Evolutionary conservation across 2,888 invertebrate species (phyloP).

Genomic region (Pseudoips prasinana): DNA sequence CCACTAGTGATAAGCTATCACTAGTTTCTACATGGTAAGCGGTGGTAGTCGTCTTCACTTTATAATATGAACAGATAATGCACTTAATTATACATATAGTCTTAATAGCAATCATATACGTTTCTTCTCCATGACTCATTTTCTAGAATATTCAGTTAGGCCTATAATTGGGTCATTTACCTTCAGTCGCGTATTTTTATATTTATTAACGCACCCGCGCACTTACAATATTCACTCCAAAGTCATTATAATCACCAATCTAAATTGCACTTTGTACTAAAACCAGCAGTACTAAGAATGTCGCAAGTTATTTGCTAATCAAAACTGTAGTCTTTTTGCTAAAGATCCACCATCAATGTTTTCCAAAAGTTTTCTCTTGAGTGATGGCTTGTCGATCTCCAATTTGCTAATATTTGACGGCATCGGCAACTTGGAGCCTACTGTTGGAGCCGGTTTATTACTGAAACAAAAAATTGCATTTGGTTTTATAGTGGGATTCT

Average conservation of each 20-base stretch:
- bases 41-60: no score
- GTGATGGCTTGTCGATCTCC: slow-evolving; percentile 84
- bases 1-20: no score
- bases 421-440: slow-evolving; percentile 91
- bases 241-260: slow-evolving; percentile 11
- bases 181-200: no score
- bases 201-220: no score
- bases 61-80: no score
- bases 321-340: slow-evolving; percentile 86
- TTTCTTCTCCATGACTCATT: no score
- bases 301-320: slow-evolving; percentile 31
- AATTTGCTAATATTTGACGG: slow-evolving; percentile 85
- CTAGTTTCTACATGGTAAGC: no score
- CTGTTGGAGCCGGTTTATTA: slow-evolving; percentile 93
- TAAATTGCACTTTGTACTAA: slow-evolving; percentile 52
- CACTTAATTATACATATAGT: no score
- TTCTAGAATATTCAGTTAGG: no score
- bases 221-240: no score
- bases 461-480: slow-evolving; percentile 60
- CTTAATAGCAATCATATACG: no score
- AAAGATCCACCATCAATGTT: slow-evolving; percentile 86
- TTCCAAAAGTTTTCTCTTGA: slow-evolving; percentile 89
- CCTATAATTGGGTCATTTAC: no score
- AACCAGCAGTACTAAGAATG: slow-evolving; percentile 32
- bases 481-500: neutral